Conservation (phyloP, 2,113 vertebrate species). For the Oreochromis spilurus region DNA sequence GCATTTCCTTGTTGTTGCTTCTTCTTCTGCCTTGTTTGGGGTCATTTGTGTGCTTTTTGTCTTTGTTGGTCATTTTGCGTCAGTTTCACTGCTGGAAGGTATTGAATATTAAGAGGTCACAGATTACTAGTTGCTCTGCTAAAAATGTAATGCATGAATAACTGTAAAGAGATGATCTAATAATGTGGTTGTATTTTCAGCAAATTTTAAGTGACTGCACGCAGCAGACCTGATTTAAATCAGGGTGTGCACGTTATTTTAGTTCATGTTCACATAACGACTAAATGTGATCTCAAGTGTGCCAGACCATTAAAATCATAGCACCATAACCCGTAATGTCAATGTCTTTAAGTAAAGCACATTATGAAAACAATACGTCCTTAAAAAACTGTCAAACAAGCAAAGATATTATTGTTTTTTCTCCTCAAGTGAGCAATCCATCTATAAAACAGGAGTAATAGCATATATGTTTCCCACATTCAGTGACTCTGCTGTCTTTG, state of each 20-base stretch:
- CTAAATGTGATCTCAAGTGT: neutral
- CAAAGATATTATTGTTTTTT: neutral
- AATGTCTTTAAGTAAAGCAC: neutral
- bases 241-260: neutral
- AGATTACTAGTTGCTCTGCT: neutral
- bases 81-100: neutral
- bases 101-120: neutral
- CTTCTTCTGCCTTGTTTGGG: neutral
- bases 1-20: neutral
- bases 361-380: neutral
- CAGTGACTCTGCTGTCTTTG: neutral
- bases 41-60: neutral
- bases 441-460: neutral
- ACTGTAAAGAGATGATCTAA: too few species aligned
- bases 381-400: neutral
- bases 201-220: neutral
- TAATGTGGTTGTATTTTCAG: neutral
- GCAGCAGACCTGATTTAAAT: neutral
- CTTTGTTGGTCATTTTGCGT: neutral
- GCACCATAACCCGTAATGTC: neutral
- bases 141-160: neutral
- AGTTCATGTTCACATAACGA: neutral
- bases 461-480: rapidly evolving
- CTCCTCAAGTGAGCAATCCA: neutral
- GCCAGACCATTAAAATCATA: neutral